These are phyloP conservation scores for Cettia cetti DNA, from an alignment of 2,113 vertebrate species.

Conservation along the genomic window DNA sequence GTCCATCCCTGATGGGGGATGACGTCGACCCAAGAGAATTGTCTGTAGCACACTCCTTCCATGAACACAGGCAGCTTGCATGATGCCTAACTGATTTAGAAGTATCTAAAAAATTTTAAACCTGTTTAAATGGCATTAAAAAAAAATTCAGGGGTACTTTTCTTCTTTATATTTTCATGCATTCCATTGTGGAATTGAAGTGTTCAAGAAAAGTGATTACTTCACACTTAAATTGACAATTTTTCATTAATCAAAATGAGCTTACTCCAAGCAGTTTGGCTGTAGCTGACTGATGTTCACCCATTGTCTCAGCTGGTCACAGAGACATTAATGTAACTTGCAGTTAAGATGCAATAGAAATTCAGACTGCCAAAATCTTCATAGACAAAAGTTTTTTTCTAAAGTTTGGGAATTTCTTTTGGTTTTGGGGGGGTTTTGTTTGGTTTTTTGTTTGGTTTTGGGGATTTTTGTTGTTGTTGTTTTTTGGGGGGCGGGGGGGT, in stretches of 20 bases:
- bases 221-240: background rate
- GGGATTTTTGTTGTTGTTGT: background rate
- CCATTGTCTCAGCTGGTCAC: background rate
- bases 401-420: background rate
- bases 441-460: background rate
- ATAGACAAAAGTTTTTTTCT: background rate
- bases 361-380: background rate
- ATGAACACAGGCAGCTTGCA: background rate
- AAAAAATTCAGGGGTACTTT: background rate
- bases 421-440: no score
- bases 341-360: background rate
- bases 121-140: accelerated
- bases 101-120: background rate
- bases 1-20: background rate
- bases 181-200: background rate
- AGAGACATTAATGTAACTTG: background rate
- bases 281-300: background rate
- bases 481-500: no score
- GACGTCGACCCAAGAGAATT: background rate
- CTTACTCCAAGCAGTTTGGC: background rate
- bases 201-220: background rate
- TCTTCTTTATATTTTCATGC: background rate
- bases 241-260: background rate
- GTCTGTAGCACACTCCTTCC: background rate
- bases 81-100: background rate